Evolutionary conservation across 2,113 vertebrate species (phyloP), one percentile per base, ranked within the genome.

Genomic region (Chloroceryle aenea): DNA sequence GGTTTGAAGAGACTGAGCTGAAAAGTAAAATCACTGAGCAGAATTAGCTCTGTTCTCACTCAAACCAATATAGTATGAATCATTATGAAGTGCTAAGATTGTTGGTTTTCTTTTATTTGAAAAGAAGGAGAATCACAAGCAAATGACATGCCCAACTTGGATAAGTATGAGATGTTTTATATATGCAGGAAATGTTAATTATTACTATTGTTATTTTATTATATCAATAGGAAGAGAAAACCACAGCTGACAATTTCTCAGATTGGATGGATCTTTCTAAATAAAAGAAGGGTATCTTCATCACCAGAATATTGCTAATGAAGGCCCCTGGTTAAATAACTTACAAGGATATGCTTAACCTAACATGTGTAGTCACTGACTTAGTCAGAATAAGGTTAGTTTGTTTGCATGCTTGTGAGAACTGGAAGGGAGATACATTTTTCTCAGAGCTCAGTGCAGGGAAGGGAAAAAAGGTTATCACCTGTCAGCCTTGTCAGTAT

Each of bases 261-360:
- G 19, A 47, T 20, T 9, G 38, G 22, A 55, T 68, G 10, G 47
- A 42, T 38, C 30, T 67, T 78, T 68, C 48, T 23, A 73, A 84
- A 56, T 73, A 95, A 90, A 17, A 3, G 14, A 63, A 78, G 2
- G 4, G 2, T 38, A 26, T 85, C 5, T 26, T 66, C 13, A 47
- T 48, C 45, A 55, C 43, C 6, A 56, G 32, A 27, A 12, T 30
- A 58, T 20, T n/a, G 27, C 40, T 55, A 80, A 91, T 21, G 25
- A 12, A 63, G 13, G n/a, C 2, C 4, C 14, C 40, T 40, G 10
- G 64, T 67, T 42, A 81, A 86, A 43, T 27, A 34, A 47, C 7
- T 38, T 48, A 19, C 7, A 69, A 77, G 34, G 2, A 67, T 5
- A 17, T 12, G 2, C 34, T 85, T 0, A 0, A 48, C 14, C 20